Percentiles rank a stretch among this genome's conserved stretches.
Conservation (phyloP, 2,888 invertebrate species). For the Apotomis turbidana region DNA sequence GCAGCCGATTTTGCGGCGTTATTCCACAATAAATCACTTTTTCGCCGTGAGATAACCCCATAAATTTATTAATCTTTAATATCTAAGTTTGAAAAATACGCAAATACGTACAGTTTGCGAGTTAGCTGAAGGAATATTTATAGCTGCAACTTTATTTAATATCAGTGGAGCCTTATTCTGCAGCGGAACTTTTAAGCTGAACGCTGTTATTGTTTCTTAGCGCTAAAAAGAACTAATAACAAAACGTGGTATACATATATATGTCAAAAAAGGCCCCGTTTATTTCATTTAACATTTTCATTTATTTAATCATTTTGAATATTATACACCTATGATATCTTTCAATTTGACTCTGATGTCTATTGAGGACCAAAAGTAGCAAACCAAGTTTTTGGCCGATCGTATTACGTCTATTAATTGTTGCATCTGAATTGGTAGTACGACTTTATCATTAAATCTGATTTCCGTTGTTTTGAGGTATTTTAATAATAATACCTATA, state of each 20-base stretch:
- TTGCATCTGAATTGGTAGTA: too few relatives aligned
- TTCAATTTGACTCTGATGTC: too few relatives aligned
- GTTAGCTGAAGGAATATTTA: slow-evolving; percentile 82
- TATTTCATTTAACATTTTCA: too few relatives aligned
- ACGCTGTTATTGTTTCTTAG: slow-evolving; percentile 53
- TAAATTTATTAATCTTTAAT: slow-evolving; percentile 43
- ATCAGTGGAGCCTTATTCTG: slow-evolving; percentile 63
- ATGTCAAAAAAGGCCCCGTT: neutral
- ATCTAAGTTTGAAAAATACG: slow-evolving; percentile 41
- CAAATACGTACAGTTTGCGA: slow-evolving; percentile 64
- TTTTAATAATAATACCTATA: too few relatives aligned
- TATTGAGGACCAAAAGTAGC: too few relatives aligned
- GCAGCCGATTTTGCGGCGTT: neutral
- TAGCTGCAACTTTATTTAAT: slow-evolving; percentile 83
- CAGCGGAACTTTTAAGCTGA: slow-evolving; percentile 73
- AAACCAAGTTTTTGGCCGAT: too few relatives aligned
- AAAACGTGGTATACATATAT: slow-evolving; percentile 41
- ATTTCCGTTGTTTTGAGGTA: too few relatives aligned
- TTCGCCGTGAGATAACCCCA: slow-evolving; percentile 35
- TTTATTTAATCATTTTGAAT: too few relatives aligned
- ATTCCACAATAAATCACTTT: slow-evolving; percentile 34
- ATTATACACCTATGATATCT: too few relatives aligned
- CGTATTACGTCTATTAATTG: too few relatives aligned
- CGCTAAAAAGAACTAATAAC: slow-evolving; percentile 8
- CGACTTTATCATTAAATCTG: too few relatives aligned